A percentile compares a stretch with the other conserved stretches of the same genome.
Evolutionary conservation across 2,888 invertebrate species (phyloP).

Genomic region (Drosophila prostipennis): DNA sequence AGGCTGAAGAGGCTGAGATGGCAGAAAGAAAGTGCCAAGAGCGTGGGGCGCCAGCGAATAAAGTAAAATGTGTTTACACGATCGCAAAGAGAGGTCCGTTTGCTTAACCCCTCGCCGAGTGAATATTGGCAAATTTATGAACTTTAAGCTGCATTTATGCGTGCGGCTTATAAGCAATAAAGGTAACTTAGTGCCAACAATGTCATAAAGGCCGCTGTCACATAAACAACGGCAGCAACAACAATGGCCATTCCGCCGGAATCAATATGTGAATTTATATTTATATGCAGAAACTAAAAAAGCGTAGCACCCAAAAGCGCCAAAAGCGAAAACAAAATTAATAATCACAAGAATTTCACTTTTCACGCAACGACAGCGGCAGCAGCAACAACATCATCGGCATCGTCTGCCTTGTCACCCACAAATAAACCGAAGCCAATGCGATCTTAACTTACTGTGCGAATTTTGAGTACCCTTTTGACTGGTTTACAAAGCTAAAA

Average conservation of each 20-base stretch:
- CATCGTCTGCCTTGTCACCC: conserved; percentile 70
- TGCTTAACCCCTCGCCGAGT: conserved; percentile 65
- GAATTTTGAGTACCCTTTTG: conserved; percentile 5
- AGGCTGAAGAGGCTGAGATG: conserved; percentile 8
- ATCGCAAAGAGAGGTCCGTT: conserved; percentile 38
- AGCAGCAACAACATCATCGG: conserved; percentile 45
- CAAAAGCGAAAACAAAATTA: conserved; percentile 80
- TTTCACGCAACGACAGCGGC: conserved; percentile 70
- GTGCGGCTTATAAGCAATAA: conserved; percentile 79
- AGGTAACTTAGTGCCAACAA: conserved; percentile 78
- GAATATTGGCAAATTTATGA: conserved; percentile 74
- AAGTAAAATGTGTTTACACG: conserved; percentile 43
- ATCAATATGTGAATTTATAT: conserved; percentile 60
- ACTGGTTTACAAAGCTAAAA: too few species aligned
- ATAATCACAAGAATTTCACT: conserved; percentile 80
- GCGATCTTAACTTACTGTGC: neutral
- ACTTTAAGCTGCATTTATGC: conserved; percentile 78
- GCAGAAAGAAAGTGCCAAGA: conserved; percentile 63
- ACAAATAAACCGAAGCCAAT: conserved; percentile 51
- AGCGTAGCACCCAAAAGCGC: conserved; percentile 58
- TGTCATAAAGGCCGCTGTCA: conserved; percentile 75
- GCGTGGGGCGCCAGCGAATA: conserved; percentile 53
- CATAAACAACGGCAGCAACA: conserved; percentile 57
- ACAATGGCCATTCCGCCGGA: conserved; percentile 42
- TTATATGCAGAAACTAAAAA: conserved; percentile 53